A percentile compares a stretch with the other conserved stretches of the same genome.
phyloP scores from a whole-genome alignment of 2,888 invertebrate genomes.

The Cheilosia impressa region DNA sequence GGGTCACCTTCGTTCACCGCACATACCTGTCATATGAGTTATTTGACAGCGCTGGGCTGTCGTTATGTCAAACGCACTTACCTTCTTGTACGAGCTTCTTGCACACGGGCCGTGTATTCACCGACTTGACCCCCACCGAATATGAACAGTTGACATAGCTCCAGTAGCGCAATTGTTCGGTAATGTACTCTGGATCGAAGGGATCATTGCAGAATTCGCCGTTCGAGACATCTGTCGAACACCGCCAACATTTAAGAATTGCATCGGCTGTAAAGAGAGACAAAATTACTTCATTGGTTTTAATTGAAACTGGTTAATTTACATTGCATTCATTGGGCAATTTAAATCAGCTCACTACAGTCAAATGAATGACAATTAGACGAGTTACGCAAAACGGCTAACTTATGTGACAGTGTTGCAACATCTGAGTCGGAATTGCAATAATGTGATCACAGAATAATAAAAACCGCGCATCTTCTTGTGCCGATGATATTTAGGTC shows the following conservation, averaged over 20 bases:
- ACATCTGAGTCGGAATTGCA: slow-evolving; percentile 6
- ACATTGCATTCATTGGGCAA: slow-evolving; percentile 31
- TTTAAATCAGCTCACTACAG: slow-evolving; percentile 24
- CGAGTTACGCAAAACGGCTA: slow-evolving; percentile 19
- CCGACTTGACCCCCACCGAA: slow-evolving; percentile 83
- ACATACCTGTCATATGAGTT: neutral
- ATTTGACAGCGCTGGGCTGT: neutral
- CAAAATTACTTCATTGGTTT: slow-evolving; percentile 24
- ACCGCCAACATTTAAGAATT: slow-evolving; percentile 90
- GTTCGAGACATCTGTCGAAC: slow-evolving; percentile 87
- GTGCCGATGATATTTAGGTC: neutral
- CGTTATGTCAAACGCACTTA: slow-evolving; percentile 83
- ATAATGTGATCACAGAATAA: neutral
- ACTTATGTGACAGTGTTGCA: slow-evolving; percentile 33
- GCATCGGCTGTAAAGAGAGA: slow-evolving; percentile 85
- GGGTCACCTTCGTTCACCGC: slow-evolving; percentile 31
- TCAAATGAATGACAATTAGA: slow-evolving; percentile 48
- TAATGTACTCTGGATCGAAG: slow-evolving; percentile 85
- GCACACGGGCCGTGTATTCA: slow-evolving; percentile 87
- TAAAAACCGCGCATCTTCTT: slow-evolving; percentile 5
- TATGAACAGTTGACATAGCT: slow-evolving; percentile 84
- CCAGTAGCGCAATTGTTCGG: slow-evolving; percentile 83
- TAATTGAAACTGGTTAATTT: slow-evolving; percentile 39
- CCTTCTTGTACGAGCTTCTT: slow-evolving; percentile 90
- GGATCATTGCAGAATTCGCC: slow-evolving; percentile 90